Evolutionary conservation across 2,888 invertebrate species (phyloP), one percentile per base, ranked within the genome.

Genomic region (Troilus luridus): DNA sequence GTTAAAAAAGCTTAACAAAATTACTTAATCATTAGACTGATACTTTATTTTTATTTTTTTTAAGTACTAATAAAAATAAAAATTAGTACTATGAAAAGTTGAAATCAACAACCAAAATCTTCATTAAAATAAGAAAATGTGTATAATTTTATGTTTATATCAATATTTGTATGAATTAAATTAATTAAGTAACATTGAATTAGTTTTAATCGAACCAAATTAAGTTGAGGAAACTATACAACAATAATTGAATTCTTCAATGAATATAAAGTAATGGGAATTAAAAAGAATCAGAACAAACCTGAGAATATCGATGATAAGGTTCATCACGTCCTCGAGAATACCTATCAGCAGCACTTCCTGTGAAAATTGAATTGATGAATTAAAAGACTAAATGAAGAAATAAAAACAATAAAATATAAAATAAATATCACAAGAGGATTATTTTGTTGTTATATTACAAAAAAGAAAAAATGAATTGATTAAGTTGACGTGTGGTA

Each of bases 281-380:
- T 54, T 67, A 9, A 0, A 64, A 89, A 7, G 62, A 27, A 89
- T 62, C 17, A 24, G 17, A 89, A 89, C 77, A 56, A 64, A 90
- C 90, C 91, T 91, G 91, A 27, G 88, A 88, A 91, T 72, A 88
- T 56, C 85, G 58, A 88, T 88, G 88, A 88, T 88, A 91, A 59
- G 88, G 24, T 27, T 91, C 91, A 77, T 88, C 88, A 56, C 91
- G 59, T 17, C 91, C 91, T 59, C 91, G 62, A 17, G 88, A 88
- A 21, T 91, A 91, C 11, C 91, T 64, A 12, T 91, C 91, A 77
- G 72, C 72, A 59, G 62, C 90, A 81, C 81, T 81, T 85, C 90
- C 90, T 90, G n/a, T 41, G 27, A 81, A 19, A 85, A 58, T 88
- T 24, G 54, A n/a, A 24, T 24, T 67, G 12, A 6, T 11, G 12